Percentiles rank a stretch among this genome's conserved stretches.
Evolutionary conservation across 1,140 invertebrate species (phyloP).

Genomic region (Drosophila mayri): DNA sequence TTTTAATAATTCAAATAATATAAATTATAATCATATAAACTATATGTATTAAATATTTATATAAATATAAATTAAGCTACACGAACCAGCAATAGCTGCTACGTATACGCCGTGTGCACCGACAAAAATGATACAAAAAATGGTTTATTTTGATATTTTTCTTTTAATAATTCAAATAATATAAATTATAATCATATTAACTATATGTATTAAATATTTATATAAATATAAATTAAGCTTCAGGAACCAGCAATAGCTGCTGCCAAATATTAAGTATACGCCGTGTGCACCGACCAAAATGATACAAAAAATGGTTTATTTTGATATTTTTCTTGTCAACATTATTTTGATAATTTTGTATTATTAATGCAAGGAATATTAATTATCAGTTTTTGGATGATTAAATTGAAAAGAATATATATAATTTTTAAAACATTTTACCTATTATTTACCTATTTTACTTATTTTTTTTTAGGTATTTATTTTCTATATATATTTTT

Average conservation of each 20-base stretch:
- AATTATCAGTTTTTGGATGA: too few species aligned
- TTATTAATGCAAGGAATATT: neutral
- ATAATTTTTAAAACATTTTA: neutral
- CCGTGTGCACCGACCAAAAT: conserved; percentile 4
- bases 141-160: too few species aligned
- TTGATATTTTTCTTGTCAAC: too few species aligned
- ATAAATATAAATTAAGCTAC: too few species aligned
- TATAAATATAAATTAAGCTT: too few species aligned
- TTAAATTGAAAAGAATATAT: neutral
- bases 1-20: too few species aligned
- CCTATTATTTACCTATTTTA: neutral
- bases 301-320: neutral
- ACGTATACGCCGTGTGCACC: conserved; percentile 29
- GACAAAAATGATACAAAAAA: neutral
- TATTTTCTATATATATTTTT: neutral
- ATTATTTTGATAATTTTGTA: neutral
- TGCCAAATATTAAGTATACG: conserved; percentile 32
- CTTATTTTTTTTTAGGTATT: neutral
- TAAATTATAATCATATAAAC: too few species aligned
- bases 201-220: neutral
- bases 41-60: too few species aligned
- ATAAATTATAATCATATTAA: too few species aligned
- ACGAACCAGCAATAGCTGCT: too few species aligned
- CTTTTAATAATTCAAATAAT: neutral
- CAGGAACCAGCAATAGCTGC: too few species aligned